Base-by-base conservation (phyloP, 2,888 invertebrate species). In the Phyto melanocephala region DNA sequence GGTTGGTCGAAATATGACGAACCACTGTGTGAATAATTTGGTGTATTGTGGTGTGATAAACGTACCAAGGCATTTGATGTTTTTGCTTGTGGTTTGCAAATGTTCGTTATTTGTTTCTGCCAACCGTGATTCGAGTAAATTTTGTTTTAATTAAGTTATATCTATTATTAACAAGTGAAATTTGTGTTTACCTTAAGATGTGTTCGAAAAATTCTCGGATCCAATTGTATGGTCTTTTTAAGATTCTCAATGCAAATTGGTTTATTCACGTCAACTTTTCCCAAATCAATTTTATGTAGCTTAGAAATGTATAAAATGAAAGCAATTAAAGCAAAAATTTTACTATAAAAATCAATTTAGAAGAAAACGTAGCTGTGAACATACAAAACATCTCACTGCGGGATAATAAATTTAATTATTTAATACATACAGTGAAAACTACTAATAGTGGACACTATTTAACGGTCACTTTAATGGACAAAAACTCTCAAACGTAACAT, bases 201-300 rank as follows among this genome's bases (percentile, higher is more conserved):
- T 75, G 70, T 67, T 72, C 81, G 83, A 47, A 75, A 79, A 35
- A 86, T 42, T 74, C 85, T 78, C 13, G 85, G 85, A 84, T 86
- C 85, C 54, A 75, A 28, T 52, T 62, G 56, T 35, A 56, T 68
- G 15, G 84, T 80, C 63, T 71, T 80, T 72, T 84, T 65, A 37
- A 84, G 63, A 54, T 67, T 75, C 50, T 84, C 83, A 65, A 86
- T 60, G 37, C 33, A 24, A 2, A 63, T 17, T 8, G 85, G 84
- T 60, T 84, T 85, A 54, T 85, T 84, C 17, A 83, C 17, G 3
- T 78, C 67, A 42, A 71, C 7, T 37, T 77, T 81, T 11, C 71
- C 56, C 54, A 84, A 60, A 81, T 84, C 83, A 35, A 86, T 77
- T 84, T 83, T 81, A 33, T 80, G 42, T 7, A 86, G 79, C 85